Percentiles rank a stretch among this genome's conserved stretches.
phyloP scores from a whole-genome alignment of 92 coral and sea anemone species.

The Montipora capitata region DNA sequence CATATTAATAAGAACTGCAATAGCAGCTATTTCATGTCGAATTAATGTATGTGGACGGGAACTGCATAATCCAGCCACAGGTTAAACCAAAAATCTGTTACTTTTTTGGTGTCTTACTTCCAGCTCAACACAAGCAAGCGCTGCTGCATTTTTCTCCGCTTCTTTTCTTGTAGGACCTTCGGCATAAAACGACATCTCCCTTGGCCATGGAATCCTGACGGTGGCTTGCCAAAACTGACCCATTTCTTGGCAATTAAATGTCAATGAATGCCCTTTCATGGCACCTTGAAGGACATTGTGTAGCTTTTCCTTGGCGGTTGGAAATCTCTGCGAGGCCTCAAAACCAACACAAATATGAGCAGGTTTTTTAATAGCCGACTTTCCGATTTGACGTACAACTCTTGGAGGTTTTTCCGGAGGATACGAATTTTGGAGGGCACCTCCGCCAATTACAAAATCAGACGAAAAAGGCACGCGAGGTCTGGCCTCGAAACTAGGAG shows the following conservation, averaged over 20 bases:
- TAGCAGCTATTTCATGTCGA: too few relatives aligned
- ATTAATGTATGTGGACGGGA: too few relatives aligned
- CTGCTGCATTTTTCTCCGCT: conserved; percentile 90
- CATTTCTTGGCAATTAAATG: conserved; percentile 43
- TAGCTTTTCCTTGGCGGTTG: conserved; percentile 84
- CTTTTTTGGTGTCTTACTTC: conserved; percentile 61
- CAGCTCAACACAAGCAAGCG: conserved; percentile 82
- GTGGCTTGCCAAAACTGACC: conserved; percentile 74
- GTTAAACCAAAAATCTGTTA: too few relatives aligned
- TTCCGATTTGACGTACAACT: not conserved
- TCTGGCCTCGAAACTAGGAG: not conserved
- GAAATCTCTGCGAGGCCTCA: conserved; percentile 83
- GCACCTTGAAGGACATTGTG: conserved; percentile 90
- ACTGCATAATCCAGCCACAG: too few relatives aligned
- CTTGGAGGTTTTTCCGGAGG: not conserved
- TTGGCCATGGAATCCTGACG: conserved; percentile 81
- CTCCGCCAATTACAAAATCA: conserved; percentile 32
- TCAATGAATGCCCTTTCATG: conserved; percentile 71
- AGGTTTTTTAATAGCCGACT: not conserved
- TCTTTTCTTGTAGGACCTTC: conserved; percentile 80
- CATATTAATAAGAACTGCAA: too few relatives aligned
- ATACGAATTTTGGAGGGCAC: conserved; percentile 22
- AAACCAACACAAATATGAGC: conserved; percentile 69
- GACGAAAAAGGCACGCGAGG: conserved; percentile 21
- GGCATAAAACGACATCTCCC: conserved; percentile 72